A percentile compares a stretch with the other conserved stretches of the same genome.
phyloP scores from a whole-genome alignment of 2,113 vertebrate species.

The cattle (Bos taurus) region DNA sequence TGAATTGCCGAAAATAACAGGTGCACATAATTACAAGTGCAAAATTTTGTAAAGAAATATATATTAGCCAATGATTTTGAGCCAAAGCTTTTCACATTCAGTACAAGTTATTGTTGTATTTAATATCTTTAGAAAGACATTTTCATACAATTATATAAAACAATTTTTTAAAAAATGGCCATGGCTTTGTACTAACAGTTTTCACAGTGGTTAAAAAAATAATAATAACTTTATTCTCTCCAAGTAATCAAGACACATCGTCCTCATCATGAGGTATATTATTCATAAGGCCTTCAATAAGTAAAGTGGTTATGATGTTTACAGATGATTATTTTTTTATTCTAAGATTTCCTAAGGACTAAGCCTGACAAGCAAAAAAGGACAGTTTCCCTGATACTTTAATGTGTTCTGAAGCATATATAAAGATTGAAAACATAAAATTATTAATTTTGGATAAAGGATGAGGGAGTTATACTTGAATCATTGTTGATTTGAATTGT shows the following conservation, averaged over 20 bases:
- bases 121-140: not conserved
- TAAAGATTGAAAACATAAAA: not conserved
- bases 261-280: not conserved
- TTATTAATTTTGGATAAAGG: not conserved
- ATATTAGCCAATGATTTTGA: not conserved
- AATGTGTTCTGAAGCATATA: not conserved
- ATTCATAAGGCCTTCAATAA: not conserved
- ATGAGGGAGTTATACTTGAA: not conserved
- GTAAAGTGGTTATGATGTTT: not conserved
- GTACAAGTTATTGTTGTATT: not conserved
- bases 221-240: not conserved
- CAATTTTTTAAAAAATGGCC: not conserved
- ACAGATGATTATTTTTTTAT: not conserved
- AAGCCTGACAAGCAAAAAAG: not conserved
- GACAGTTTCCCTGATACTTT: not conserved
- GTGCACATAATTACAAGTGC: not conserved
- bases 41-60: not conserved
- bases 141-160: not conserved
- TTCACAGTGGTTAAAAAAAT: not conserved
- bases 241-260: not conserved
- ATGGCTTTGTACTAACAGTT: not conserved
- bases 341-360: not conserved
- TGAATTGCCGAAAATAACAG: not conserved
- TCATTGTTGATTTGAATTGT: not conserved
- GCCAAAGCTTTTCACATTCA: not conserved